A percentile compares a stretch with the other conserved stretches of the same genome.
Conservation (phyloP, 2,797 vertebrate genomes). For the Macroramphosus scolopax region DNA sequence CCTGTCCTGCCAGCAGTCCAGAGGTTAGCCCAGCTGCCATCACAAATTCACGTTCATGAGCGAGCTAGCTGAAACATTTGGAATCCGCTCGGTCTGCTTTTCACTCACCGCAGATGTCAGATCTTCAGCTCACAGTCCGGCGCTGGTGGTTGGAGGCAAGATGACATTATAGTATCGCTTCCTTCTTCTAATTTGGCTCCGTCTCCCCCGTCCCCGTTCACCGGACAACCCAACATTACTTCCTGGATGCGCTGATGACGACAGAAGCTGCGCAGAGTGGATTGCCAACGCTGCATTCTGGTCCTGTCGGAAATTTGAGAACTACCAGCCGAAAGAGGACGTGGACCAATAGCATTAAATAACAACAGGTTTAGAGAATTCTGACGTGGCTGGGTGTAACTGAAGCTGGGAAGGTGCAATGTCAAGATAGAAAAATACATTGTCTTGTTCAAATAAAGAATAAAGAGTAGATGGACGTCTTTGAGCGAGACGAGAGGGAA, state of each 20-base stretch:
- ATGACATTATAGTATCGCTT: constrained; percentile 26
- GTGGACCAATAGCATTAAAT: no score
- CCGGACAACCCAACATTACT: constrained; percentile 41
- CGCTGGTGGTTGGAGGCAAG: constrained; percentile 7
- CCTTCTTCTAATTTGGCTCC: constrained; percentile 1
- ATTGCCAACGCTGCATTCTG: constrained; percentile 31
- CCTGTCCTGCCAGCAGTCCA: constrained; percentile 28
- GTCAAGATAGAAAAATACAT: no score
- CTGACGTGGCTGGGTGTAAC: no score
- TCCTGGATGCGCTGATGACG: constrained; percentile 66
- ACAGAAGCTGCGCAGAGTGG: not conserved
- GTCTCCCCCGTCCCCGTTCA: constrained; percentile 18
- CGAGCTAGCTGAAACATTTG: not conserved
- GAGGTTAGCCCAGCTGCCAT: constrained; percentile 40
- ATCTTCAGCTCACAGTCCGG: constrained; percentile 11
- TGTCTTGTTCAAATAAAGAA: no score
- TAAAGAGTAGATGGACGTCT: no score
- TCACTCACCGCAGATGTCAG: constrained; percentile 50
- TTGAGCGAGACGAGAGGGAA: no score
- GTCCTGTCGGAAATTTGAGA: constrained; percentile 10
- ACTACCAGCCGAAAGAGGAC: not conserved
- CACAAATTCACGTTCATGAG: no score
- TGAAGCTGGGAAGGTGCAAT: no score
- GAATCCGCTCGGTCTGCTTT: not conserved
- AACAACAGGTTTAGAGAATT: no score